Percentiles rank a stretch among this genome's conserved stretches.
phyloP scores from a whole-genome alignment of 2,113 vertebrate genomes.

The Sisor rabdophorus region DNA sequence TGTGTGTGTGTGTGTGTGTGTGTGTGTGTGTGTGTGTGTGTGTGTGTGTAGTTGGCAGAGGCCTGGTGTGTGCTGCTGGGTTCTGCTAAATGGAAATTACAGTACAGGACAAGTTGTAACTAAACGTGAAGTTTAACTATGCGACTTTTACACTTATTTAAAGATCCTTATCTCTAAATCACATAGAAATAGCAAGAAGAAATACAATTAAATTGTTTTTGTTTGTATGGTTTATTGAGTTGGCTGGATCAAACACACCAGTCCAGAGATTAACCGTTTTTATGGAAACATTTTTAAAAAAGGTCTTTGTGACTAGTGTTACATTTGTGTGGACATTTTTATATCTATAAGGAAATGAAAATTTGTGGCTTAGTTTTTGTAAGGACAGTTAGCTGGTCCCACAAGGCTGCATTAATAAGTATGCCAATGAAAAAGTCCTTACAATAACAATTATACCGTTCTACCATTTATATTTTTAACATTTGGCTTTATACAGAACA shows the following conservation, averaged over 20 bases:
- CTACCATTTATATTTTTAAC: too few species aligned
- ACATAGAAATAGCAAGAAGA: not conserved
- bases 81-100: slow-evolving; percentile 3
- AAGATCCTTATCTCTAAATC: too few species aligned
- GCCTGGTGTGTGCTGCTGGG: not conserved
- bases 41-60: not conserved
- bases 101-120: not conserved
- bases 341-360: too few species aligned
- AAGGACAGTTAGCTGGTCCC: too few species aligned
- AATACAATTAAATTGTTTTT: not conserved
- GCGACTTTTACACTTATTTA: not conserved
- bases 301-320: too few species aligned
- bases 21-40: not conserved
- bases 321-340: too few species aligned
- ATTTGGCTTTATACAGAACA: too few species aligned
- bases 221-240: not conserved
- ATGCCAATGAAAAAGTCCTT: not conserved
- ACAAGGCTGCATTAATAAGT: not conserved
- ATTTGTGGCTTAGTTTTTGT: too few species aligned
- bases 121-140: not conserved
- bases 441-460: not conserved
- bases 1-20: slow-evolving; percentile 1
- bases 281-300: too few species aligned
- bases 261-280: not conserved
- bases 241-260: not conserved